Conservation (phyloP, 2,113 vertebrate genomes). For the Larimichthys crocea region DNA sequence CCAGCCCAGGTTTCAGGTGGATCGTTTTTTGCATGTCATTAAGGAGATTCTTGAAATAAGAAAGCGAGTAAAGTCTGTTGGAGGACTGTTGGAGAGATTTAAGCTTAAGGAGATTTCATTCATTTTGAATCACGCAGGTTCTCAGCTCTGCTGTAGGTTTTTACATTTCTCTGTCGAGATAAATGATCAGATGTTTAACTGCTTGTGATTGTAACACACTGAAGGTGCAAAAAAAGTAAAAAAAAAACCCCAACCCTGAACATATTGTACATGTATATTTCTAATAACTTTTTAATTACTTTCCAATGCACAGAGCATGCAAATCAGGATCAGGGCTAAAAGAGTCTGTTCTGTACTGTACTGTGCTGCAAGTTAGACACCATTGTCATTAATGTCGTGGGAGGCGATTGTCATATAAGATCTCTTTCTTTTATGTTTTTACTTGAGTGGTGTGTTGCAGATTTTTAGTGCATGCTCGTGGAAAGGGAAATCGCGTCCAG, state of each 20-base stretch:
- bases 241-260: slow-evolving; percentile 14
- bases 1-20: slow-evolving; percentile 42
- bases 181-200: slow-evolving; percentile 45
- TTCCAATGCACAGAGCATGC: slow-evolving; percentile 71
- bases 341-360: slow-evolving; percentile 66
- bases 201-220: slow-evolving; percentile 73
- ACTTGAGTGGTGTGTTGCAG: slow-evolving; percentile 28
- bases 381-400: slow-evolving; percentile 55
- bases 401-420: slow-evolving; percentile 28
- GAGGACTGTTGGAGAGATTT: slow-evolving; percentile 9
- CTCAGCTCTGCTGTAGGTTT: slow-evolving; percentile 41
- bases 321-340: slow-evolving; percentile 57
- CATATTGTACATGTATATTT: slow-evolving; percentile 61
- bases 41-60: not conserved
- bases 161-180: slow-evolving; percentile 30
- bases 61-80: not conserved
- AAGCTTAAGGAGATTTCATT: slow-evolving; percentile 37
- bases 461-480: slow-evolving; percentile 63
- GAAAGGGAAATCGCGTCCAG: slow-evolving; percentile 27
- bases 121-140: slow-evolving; percentile 30
- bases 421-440: slow-evolving; percentile 13
- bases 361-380: slow-evolving; percentile 62
- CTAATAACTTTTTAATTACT: slow-evolving; percentile 36
- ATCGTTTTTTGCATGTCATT: slow-evolving; percentile 5
- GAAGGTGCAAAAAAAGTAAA: slow-evolving; percentile 44